Evolutionary conservation across 1,140 invertebrate genomes (phyloP).

Genomic region (Neodiprion pinetum): DNA sequence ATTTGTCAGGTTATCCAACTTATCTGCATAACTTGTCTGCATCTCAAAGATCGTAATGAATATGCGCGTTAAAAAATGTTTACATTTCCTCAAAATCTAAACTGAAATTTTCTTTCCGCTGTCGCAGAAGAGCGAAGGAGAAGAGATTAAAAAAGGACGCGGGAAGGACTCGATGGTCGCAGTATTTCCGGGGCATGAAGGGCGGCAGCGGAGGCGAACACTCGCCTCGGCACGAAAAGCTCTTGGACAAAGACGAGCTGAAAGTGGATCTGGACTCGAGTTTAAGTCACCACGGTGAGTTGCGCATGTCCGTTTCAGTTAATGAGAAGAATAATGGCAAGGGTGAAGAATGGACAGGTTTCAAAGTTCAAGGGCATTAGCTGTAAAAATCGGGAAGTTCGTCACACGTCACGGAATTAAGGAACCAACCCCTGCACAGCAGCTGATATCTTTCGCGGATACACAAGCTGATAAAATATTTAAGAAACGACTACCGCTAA

Average conservation of each 20-base stretch:
- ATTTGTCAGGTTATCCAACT: no score
- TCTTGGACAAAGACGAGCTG: constrained; percentile 84
- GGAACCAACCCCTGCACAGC: no score
- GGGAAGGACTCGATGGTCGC: constrained; percentile 94
- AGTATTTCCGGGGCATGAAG: constrained; percentile 93
- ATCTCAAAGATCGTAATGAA: no score
- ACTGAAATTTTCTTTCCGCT: constrained; percentile 13
- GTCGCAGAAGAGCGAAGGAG: constrained; percentile 90
- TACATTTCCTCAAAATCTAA: constrained; percentile 2
- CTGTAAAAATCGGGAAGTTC: no score
- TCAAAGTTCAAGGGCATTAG: no score
- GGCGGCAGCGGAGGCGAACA: constrained; percentile 65
- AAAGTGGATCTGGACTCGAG: constrained; percentile 84
- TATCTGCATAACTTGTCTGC: no score
- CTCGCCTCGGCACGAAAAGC: constrained; percentile 78
- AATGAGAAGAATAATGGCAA: constrained; percentile 3
- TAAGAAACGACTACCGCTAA: constrained; percentile 57
- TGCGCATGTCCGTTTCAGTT: constrained; percentile 14
- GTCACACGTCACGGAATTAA: no score
- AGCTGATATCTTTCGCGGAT: no score
- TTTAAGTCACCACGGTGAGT: constrained; percentile 85
- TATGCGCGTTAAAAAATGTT: no score
- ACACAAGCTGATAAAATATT: constrained; percentile 55
- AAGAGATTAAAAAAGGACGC: constrained; percentile 98
- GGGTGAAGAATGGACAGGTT: not conserved